Base-by-base conservation (phyloP, 2,797 vertebrate species). In the Vespertilio murinus region DNA sequence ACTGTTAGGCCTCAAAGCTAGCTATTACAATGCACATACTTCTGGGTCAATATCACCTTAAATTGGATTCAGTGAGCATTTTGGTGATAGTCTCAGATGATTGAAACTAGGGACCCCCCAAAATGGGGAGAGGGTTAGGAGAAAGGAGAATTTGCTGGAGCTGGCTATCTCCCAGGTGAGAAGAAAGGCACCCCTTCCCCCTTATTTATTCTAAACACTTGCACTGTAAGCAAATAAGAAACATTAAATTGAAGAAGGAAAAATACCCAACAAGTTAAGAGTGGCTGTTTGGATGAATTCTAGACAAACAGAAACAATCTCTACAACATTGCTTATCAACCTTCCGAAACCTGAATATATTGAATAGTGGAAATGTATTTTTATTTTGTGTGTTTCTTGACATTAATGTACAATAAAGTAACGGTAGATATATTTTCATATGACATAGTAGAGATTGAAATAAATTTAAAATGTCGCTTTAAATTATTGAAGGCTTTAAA, bases 391-490 rank as follows among this genome's bases (percentile, higher is more conserved):
- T 64, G n/a, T 82, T 83, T 93, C 74, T 61, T 94, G 28, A 81
- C 20, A 67, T 70, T 25, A 49, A 14, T 75, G 71, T 59, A 69
- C 16, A 67, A 42, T 52, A 90, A 71, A 84, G 33, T 69, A 89
- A 81, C 33, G 80, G n/a, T 38, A 82, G 65, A 35, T 5, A 65
- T 93, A 42, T 64, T 75, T 93, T 91, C 45, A 38, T 87, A 22
- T 88, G 82, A n/a, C 38, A 85, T 78, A 77, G 80, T 83, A 47
- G 64, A 47, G 94, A 70, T n/a, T 6, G 20, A 97, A 80, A 67
- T 42, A 67, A 69, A 90, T 56, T 92, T 90, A 75, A 93, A 23
- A 80, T 70, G 40, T 45, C 22, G 22, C 69, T 93, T 95, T 69
- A 59, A 81, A 82, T 79, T 80, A 90, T 16, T 40, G 35, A 93